Base-by-base conservation (phyloP, 2,888 invertebrate species). In the Diaphora mendica region DNA sequence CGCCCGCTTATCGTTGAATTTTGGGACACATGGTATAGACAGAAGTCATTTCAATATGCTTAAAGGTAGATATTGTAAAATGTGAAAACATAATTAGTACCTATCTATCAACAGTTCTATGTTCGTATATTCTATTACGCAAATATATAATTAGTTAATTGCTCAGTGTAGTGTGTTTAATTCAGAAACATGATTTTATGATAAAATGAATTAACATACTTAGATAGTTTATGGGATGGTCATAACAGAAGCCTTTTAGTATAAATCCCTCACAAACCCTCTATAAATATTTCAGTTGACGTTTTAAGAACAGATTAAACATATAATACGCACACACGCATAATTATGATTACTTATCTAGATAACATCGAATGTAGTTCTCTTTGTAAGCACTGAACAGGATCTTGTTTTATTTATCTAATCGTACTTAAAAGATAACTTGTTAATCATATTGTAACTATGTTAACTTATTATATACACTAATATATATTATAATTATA, bases 301-400 rank as follows among this genome's bases (percentile, higher is more conserved):
- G 30, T 35, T 15, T 20, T 44, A 33, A 30, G 11, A 70, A 64
- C 42, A n/a, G 23, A 23, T 64, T 44, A 33, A 30, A 73, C 30
- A 64, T n/a, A 67, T 20, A 64, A 11, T 51, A 20, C 64, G 64
- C 23, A 62, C 70, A 79, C 71, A 76, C 74, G 76, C 74, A 74
- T 66, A 70, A 73, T 71, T 68, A 20, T 26, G 30, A 51, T 55
- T 44, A 72, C 76, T 44, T 70, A 68, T 67, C 51, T 42, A 70
- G 35, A 74, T 74, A 48, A 66, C n/a, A 67, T 72, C 55, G 55
- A 74, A 71, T 68, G 74, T 76, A 68, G 44, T 30, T 72, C 64
- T 76, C 55, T 73, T 72, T 76, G 79, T 76, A 78, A 85, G 84
- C 76, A 78, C 33, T 78, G 76, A 85, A 84, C 87, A 85, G 87